Evolutionary conservation across 2,888 invertebrate genomes (phyloP), one percentile per base, ranked within the genome.

Genomic region (Pterostichus niger): DNA sequence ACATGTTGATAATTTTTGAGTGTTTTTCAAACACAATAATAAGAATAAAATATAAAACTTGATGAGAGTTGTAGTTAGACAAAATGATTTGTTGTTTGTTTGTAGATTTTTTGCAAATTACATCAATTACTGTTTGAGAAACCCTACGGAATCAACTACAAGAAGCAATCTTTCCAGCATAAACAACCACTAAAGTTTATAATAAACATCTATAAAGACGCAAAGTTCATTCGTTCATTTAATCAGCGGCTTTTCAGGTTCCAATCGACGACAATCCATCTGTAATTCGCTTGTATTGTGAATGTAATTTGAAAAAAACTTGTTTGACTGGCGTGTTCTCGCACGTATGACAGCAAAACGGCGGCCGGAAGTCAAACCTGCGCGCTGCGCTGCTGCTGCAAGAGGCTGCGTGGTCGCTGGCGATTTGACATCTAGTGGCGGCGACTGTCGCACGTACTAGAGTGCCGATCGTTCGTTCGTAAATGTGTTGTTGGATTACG

Each of bases 61-160:
- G n/a, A 33, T 40, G 40, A 40, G 6, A 5, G 40, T 35, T 35
- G 9, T 4, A 61, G 17, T n/a, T n/a, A n/a, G n/a, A n/a, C n/a
- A n/a, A 61, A 33, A 61, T 61, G 17, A 54, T 68, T 68, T 35
- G 24, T 24, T 24, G 13, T 17, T 64, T n/a, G n/a, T 1, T 40
- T 40, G 40, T 40, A 2, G 24, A n/a, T n/a, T 73, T 11, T 13
- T 76, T 76, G 75, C 75, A 76, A 76, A 76, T 76, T 76, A 76
- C 75, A 76, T 76, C 40, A 46, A 6, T 44, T 54, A 52, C 17
- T 52, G 54, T 24, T 76, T 52, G 11, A 52, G 15, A 76, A 7
- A 49, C 75, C 75, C 75, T 76, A 76, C 75, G 75, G 17, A 76
- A 76, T 52, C 75, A 13, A 33, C 75, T 49, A 76, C 75, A 52